Evolutionary conservation across 1,140 invertebrate species (phyloP), one percentile per base, ranked within the genome.

Genomic region (Apis laboriosa): DNA sequence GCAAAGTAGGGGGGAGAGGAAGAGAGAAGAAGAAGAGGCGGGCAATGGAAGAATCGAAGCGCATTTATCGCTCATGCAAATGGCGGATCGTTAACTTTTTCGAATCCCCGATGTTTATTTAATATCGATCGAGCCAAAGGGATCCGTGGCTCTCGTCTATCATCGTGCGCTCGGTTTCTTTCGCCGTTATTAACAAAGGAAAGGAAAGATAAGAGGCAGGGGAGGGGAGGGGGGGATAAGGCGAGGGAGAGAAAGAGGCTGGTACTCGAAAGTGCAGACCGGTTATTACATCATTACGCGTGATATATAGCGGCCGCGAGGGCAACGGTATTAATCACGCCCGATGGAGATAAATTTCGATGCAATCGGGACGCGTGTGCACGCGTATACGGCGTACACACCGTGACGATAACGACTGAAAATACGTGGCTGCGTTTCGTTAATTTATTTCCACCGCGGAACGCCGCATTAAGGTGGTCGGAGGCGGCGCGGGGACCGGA

Each of bases 281-380:
- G 75, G 80, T 83, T 86, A 87, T 87, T 87, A 87, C 84, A 87
- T 83, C 86, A 87, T 87, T 87, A 87, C 72, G 84, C 71, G 76
- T 86, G 86, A 87, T 87, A 28, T 86, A 87, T 87, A 73, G 75
- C 51, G 70, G 56, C 15, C 75, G 60, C 34, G 60, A 58, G 71
- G 71, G 24, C 61, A 43, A 51, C 61, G 66, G 83, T 79, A 87
- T 87, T 87, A 87, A 87, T 87, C 86, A 87, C 58, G 24, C 9
- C 58, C 68, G 58, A 76, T 61, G 58, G 34, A 87, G 80, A 87
- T 87, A 87, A 87, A 87, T 87, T 86, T 76, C 64, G 86, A 87
- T 86, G 76, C 75, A 66, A 87, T 87, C 76, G 80, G 84, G n/a
- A 74, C 80, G 34, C 34, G 55, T 56, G 70, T 76, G 79, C 76